A percentile compares a stretch with the other conserved stretches of the same genome.
Conservation (phyloP, 2,888 invertebrate species). For the Trichacis sp. region DNA sequence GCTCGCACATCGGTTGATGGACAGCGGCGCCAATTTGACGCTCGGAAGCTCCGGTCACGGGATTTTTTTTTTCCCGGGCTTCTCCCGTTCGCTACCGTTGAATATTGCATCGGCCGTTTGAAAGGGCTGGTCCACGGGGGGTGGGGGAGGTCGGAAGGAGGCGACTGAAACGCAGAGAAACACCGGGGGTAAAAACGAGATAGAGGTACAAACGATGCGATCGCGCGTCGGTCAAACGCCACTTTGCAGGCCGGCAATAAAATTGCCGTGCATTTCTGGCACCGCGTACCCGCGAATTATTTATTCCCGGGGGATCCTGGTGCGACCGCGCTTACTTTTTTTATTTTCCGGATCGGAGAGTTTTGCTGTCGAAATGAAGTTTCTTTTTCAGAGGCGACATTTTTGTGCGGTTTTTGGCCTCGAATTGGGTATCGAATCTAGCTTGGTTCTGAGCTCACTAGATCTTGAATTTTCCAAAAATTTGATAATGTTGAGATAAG, state of each 20-base stretch:
- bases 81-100: slow-evolving; percentile 57
- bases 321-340: no score
- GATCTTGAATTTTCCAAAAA: no score
- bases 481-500: no score
- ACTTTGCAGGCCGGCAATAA: slow-evolving; percentile 60
- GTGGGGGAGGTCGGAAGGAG: slow-evolving; percentile 19
- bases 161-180: slow-evolving; percentile 32
- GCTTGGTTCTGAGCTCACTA: no score
- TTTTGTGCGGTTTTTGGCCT: no score
- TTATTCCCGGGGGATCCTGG: slow-evolving; percentile 52
- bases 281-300: slow-evolving; percentile 57
- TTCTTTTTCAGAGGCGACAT: no score
- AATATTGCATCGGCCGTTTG: slow-evolving; percentile 68
- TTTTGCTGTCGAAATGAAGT: no score
- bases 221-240: slow-evolving; percentile 66
- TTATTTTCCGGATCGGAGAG: no score
- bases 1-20: slow-evolving; percentile 63
- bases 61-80: slow-evolving; percentile 46
- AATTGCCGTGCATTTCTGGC: slow-evolving; percentile 52
- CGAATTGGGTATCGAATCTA: no score
- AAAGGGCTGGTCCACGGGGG: slow-evolving; percentile 52
- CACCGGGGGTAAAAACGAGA: slow-evolving; percentile 27
- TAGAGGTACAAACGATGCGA: slow-evolving; percentile 34
- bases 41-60: slow-evolving; percentile 63
- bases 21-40: slow-evolving; percentile 70